Evolutionary conservation across 2,113 vertebrate species (phyloP).

Genomic region (Macquaria ambigua): DNA sequence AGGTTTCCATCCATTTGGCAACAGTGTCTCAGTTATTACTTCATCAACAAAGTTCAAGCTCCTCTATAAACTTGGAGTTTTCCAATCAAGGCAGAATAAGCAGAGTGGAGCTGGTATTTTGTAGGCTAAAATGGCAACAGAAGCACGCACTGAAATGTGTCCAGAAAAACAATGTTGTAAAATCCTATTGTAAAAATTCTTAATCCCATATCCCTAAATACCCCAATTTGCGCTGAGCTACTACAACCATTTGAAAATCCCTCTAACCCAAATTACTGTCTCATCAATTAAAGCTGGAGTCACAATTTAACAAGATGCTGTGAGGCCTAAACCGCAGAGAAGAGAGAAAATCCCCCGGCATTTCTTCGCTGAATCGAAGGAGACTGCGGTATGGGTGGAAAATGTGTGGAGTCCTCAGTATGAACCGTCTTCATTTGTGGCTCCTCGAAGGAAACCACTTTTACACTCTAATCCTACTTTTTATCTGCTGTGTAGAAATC

Average conservation of each 20-base stretch:
- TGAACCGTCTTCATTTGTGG: conserved; percentile 75
- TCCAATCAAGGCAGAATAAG: conserved; percentile 51
- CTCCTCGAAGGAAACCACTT: conserved; percentile 62
- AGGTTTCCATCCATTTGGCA: conserved; percentile 57
- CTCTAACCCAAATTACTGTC: conserved; percentile 57
- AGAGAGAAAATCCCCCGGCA: conserved; percentile 62
- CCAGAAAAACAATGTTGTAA: conserved; percentile 65
- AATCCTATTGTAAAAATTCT: conserved; percentile 63
- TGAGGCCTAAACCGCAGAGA: conserved; percentile 67
- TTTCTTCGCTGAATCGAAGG: conserved; percentile 58
- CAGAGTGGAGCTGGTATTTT: conserved; percentile 32
- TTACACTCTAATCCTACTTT: conserved; percentile 66
- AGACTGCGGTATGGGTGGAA: conserved; percentile 70
- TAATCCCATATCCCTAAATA: conserved; percentile 39
- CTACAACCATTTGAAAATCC: conserved; percentile 49
- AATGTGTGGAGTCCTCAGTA: conserved; percentile 67
- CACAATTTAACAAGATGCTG: conserved; percentile 65
- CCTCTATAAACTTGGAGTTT: conserved; percentile 49
- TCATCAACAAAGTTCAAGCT: conserved; percentile 29
- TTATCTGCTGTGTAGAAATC: conserved; percentile 61
- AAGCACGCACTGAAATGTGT: conserved; percentile 37
- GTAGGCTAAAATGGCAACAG: conserved; percentile 30
- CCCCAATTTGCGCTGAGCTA: conserved; percentile 37
- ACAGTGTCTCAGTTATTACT: conserved; percentile 15
- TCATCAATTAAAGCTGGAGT: conserved; percentile 72